phyloP scores from a whole-genome alignment of 2,888 invertebrate species.

The Lysandra coridon region DNA sequence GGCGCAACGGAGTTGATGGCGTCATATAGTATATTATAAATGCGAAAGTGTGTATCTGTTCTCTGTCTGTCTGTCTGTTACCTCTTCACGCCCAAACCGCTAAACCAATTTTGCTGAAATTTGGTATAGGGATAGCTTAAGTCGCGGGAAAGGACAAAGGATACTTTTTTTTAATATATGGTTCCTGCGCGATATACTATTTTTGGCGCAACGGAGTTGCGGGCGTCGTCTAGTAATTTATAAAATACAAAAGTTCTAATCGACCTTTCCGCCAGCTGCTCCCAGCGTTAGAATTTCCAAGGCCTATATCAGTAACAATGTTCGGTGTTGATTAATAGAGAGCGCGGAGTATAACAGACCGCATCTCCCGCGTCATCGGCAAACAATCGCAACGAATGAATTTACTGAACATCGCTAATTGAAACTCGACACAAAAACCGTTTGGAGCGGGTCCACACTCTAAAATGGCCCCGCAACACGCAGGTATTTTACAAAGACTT shows the following conservation, averaged over 20 bases:
- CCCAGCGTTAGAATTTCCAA: neutral
- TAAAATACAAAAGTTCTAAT: neutral
- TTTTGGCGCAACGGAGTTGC: no score
- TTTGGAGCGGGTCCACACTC: conserved; percentile 47
- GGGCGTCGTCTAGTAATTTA: neutral
- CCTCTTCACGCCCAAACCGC: no score
- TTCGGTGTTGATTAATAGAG: conserved; percentile 45
- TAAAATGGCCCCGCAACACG: conserved; percentile 15
- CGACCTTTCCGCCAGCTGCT: neutral
- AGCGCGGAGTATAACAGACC: conserved; percentile 40
- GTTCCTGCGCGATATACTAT: no score
- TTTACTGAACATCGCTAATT: conserved; percentile 34
- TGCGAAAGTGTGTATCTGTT: no score
- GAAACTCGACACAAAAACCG: conserved; percentile 54
- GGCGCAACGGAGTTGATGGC: no score
- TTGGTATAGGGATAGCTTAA: no score
- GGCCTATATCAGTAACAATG: conserved; percentile 37
- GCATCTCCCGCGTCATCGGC: conserved; percentile 41
- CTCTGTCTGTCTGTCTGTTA: no score
- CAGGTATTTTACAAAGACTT: neutral
- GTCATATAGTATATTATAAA: no score
- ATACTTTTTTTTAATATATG: no score
- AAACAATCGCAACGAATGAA: conserved; percentile 41
- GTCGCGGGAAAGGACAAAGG: no score
- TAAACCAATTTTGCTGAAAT: no score